Evolutionary conservation across 2,797 vertebrate genomes (phyloP), one percentile per base, ranked within the genome.

Genomic region (Leucoraja ocellata): DNA sequence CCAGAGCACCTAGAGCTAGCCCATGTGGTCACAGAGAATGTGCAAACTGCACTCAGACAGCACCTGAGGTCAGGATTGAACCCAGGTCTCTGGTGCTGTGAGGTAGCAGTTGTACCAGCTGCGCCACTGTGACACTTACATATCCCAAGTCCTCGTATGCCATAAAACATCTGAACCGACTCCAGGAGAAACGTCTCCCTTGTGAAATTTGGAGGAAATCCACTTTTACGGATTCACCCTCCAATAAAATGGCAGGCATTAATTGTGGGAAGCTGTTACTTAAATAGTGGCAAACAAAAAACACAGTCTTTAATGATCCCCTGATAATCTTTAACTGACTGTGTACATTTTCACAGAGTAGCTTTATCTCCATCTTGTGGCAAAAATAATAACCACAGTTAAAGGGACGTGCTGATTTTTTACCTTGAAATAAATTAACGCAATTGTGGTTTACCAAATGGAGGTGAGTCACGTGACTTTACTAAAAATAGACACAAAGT

Each of bases 281-380:
- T 46, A 36, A 23, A 21, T 2, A 4, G 54, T 61, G 54, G 46
- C 81, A 84, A 61, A n/a, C 28, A 25, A 58, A 36, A 46, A 2
- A 2, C 46, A 68, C 58, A 23, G 28, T 23, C 58, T 58, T 28
- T 83, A 23, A 25, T 11, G 46, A 61, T 58, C 1, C 9, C 65
- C 54, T 25, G 1, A 54, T 63, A 23, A 61, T 25, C 54, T n/a
- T 61, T 58, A 58, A 23, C 7, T n/a, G 28, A 81, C 11, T 77
- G 28, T 77, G 10, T n/a, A 32, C 0, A n/a, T n/a, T 86, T 32
- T 28, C 83, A 86, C 2, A 68, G 16, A 86, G n/a, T 88, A 36
- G 63, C n/a, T 36, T 63, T 88, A 63, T 16, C 63, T n/a, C 84
- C 84, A 88, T 63, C 84, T 21, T 4, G 84, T 88, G 84, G 84